phyloP scores from a whole-genome alignment of 2,797 vertebrate genomes.

The Muraenolepis orangiensis region DNA sequence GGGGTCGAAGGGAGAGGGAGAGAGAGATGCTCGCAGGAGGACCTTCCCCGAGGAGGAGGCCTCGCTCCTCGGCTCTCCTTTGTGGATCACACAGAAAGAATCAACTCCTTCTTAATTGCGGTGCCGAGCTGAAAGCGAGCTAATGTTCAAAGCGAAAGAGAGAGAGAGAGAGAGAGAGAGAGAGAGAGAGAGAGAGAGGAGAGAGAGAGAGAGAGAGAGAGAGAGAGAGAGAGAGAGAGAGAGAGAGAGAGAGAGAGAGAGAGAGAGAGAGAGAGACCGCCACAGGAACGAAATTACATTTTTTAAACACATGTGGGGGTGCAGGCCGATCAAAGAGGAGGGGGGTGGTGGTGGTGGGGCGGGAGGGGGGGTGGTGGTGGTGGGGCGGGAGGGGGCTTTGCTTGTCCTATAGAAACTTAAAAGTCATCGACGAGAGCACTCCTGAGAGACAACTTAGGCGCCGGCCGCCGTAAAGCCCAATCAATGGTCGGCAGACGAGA shows the following conservation, averaged over 20 bases:
- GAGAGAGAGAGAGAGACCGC: too few species aligned
- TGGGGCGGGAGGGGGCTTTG: not conserved
- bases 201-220: too few species aligned
- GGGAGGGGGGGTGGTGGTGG: not conserved
- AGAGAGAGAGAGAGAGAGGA: too few species aligned
- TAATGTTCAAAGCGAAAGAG: constrained; percentile 87
- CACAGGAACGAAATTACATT: constrained; percentile 73
- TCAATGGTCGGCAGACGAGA: constrained; percentile 37
- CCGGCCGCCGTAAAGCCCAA: constrained; percentile 35
- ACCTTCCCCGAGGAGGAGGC: too few species aligned
- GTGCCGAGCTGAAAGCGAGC: constrained; percentile 83
- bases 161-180: too few species aligned
- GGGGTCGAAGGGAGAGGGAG: too few species aligned
- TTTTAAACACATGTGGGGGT: constrained; percentile 46
- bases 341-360: too few species aligned
- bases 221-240: too few species aligned
- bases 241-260: too few species aligned
- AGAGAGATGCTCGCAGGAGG: too few species aligned
- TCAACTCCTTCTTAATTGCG: constrained; percentile 71
- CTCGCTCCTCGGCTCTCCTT: too few species aligned
- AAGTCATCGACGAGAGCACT: constrained; percentile 79
- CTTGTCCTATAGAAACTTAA: constrained; percentile 54
- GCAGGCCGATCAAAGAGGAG: constrained; percentile 63
- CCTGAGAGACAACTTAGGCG: constrained; percentile 27
- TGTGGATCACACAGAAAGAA: too few species aligned